These are phyloP conservation scores for Cyclura pinguis DNA, from an alignment of 2,797 vertebrate genomes.

Conservation along the genomic window DNA sequence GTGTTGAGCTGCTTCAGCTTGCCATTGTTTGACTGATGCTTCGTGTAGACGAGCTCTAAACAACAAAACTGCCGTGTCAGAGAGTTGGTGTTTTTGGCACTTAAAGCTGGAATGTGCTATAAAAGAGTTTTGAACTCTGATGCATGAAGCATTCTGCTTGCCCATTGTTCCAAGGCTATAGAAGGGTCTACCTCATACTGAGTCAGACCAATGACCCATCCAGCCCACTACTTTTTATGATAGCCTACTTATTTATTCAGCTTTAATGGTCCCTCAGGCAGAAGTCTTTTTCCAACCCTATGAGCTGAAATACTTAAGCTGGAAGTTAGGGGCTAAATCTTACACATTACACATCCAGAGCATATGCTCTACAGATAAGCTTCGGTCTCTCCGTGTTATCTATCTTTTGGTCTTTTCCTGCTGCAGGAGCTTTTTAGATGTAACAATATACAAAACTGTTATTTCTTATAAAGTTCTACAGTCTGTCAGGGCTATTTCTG, in stretches of 20 bases:
- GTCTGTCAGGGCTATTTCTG: neutral
- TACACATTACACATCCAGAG: neutral
- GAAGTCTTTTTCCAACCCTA: neutral
- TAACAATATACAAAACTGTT: neutral
- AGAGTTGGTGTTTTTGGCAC: slow-evolving; percentile 39
- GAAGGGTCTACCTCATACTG: neutral
- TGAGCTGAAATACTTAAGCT: neutral
- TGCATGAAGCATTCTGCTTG: neutral
- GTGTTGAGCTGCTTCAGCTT: neutral
- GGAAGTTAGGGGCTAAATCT: neutral
- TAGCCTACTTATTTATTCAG: neutral
- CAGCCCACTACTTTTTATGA: neutral
- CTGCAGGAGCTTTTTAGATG: neutral
- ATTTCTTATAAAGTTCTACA: neutral
- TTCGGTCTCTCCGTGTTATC: neutral
- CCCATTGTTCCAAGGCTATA: neutral
- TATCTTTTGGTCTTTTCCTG: neutral
- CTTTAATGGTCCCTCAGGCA: neutral
- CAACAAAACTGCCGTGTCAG: slow-evolving; percentile 40
- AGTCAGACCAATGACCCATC: neutral
- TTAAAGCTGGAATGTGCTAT: slow-evolving; percentile 27
- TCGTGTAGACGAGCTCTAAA: slow-evolving; percentile 48
- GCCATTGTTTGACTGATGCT: neutral
- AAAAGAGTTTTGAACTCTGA: slow-evolving; percentile 30
- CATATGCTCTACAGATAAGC: neutral